These are phyloP conservation scores for Myopa tessellatipennis DNA, from an alignment of 2,888 invertebrate species.

Conservation along the genomic window DNA sequence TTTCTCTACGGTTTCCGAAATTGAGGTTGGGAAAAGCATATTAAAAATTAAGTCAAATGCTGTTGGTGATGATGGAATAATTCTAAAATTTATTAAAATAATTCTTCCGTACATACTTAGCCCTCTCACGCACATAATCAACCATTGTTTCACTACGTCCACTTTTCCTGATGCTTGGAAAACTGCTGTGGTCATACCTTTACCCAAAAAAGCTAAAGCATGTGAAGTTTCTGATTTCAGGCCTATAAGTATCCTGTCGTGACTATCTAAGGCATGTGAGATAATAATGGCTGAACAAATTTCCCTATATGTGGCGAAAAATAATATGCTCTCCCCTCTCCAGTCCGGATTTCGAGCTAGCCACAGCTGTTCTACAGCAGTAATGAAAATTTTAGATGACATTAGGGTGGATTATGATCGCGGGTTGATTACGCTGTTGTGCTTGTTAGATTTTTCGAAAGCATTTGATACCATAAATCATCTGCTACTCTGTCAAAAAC, in stretches of 20 bases:
- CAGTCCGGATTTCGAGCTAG: slow-evolving; percentile 21
- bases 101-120: no score
- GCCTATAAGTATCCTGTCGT: neutral
- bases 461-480: no score
- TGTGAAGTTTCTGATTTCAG: neutral
- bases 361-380: slow-evolving; percentile 27
- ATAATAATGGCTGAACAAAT: neutral
- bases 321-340: neutral
- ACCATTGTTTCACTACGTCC: no score
- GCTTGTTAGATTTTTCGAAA: no score
- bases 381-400: slow-evolving; percentile 10
- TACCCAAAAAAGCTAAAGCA: neutral
- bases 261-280: neutral
- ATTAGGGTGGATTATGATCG: neutral
- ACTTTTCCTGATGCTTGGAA: neutral
- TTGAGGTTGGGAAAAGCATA: neutral
- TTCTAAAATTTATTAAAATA: no score
- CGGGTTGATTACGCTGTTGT: no score
- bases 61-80: neutral
- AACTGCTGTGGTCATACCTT: neutral
- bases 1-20: neutral
- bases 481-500: no score
- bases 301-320: neutral
- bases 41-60: neutral
- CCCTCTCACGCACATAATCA: no score